phyloP scores from a whole-genome alignment of 2,888 invertebrate species.

The Chloroclysta siterata region DNA sequence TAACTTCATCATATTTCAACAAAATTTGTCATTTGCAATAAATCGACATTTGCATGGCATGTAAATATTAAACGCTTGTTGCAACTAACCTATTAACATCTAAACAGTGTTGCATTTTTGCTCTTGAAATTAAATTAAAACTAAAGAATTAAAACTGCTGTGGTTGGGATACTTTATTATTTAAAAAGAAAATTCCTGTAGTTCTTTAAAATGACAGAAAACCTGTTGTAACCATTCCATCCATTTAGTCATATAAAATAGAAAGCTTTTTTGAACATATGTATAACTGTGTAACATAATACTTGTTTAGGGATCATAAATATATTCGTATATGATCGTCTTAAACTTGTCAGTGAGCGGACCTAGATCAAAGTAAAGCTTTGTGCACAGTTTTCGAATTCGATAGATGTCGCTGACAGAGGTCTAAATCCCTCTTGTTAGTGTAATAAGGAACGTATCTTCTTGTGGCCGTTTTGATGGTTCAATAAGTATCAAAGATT shows the following conservation, averaged over 20 bases:
- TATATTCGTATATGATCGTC: not conserved
- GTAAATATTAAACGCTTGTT: not conserved
- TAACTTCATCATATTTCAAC: not conserved
- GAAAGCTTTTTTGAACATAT: too few relatives aligned
- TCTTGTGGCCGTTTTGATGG: conserved; percentile 50
- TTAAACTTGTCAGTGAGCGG: conserved; percentile 13
- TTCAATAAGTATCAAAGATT: conserved; percentile 53
- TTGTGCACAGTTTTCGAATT: conserved; percentile 33
- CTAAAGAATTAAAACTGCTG: too few relatives aligned
- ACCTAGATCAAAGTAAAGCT: conserved; percentile 29
- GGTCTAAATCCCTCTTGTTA: conserved; percentile 51
- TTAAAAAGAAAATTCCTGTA: too few relatives aligned
- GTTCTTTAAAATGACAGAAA: too few relatives aligned
- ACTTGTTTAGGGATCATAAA: not conserved
- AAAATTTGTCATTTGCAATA: too few relatives aligned
- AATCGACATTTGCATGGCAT: too few relatives aligned
- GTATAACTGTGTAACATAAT: too few relatives aligned
- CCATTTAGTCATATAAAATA: too few relatives aligned
- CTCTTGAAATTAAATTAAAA: not conserved
- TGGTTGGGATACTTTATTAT: too few relatives aligned
- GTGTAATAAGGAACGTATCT: conserved; percentile 57
- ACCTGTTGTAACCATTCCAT: too few relatives aligned
- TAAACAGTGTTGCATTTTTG: not conserved
- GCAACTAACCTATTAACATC: too few relatives aligned
- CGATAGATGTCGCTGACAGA: conserved; percentile 52